These are phyloP conservation scores for Labeo catla DNA, from an alignment of 2,113 vertebrate species.

Conservation along the genomic window DNA sequence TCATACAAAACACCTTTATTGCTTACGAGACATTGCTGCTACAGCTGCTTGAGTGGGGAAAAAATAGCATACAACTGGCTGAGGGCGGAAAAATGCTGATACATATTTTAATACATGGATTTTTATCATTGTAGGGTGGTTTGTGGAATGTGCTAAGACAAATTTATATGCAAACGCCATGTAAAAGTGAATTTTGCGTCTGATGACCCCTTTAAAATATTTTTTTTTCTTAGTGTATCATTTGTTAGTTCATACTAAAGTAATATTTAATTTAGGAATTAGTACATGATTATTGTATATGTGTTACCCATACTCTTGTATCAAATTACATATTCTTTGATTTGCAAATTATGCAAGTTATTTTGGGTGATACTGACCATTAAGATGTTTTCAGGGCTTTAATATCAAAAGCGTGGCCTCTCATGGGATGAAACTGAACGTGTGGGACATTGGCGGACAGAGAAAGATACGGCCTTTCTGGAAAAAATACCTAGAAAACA, in stretches of 20 bases:
- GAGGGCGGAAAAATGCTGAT: too few relatives aligned
- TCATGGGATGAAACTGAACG: conserved; percentile 83
- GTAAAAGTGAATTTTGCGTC: too few relatives aligned
- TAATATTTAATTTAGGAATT: too few relatives aligned
- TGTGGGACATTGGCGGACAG: conserved; percentile 88
- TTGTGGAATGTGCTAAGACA: too few relatives aligned
- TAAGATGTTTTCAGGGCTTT: conserved; percentile 76
- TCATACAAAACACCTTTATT: too few relatives aligned
- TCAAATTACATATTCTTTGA: background rate
- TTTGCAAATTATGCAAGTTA: background rate
- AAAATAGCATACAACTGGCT: too few relatives aligned
- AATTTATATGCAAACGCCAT: too few relatives aligned
- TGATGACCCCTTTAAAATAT: too few relatives aligned
- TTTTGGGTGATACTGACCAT: background rate
- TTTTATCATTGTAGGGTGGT: too few relatives aligned
- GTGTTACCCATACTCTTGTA: background rate
- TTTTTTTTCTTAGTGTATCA: background rate
- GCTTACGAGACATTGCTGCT: too few relatives aligned
- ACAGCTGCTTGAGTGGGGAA: too few relatives aligned
- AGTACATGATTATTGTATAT: background rate
- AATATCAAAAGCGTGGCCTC: conserved; percentile 88
- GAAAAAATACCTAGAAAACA: conserved; percentile 87
- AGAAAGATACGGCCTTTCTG: conserved; percentile 84
- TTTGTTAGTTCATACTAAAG: background rate
- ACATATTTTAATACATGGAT: too few relatives aligned